Evolutionary conservation across 2,113 vertebrate genomes (phyloP), one percentile per base, ranked within the genome.

Genomic region (Candoia aspera): DNA sequence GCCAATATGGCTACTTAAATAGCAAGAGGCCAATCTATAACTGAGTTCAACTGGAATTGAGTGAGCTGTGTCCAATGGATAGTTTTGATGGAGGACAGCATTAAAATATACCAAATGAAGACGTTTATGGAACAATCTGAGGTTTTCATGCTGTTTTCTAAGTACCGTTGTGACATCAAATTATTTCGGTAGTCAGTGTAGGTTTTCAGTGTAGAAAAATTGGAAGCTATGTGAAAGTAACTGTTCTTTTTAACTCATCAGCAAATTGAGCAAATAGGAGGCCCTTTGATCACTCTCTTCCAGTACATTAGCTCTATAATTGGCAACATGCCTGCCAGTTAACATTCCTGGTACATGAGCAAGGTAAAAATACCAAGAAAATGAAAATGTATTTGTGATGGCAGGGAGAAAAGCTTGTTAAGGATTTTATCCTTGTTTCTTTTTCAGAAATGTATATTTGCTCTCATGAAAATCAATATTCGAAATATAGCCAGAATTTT

Each of bases 181-280:
- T 0, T 83, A 55, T 91, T 88, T 89, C 86, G 26, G 88, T 62
- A 88, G 60, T 92, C 2, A 85, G 54, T 53, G 59, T 1, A 37
- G 12, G 42, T 91, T 88, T 64, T 83, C 87, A 46, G 8, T 87
- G 11, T 4, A 49, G 19, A 84, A 92, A 21, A 93, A 87, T 10
- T 0, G 92, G 59, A 11, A 91, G 59, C 4, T 29, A 59, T 79
- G 5, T 90, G 87, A 5, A 88, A 79, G 2, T 42, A 60, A 9
- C 4, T 92, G 15, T 89, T 91, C 2, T 91, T 89, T 85, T 90
- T 87, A 64, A 62, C 21, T 89, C 92, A 90, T 57, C 21, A 2
- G 84, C 3, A 87, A 89, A 1, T 90, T 90, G 90, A 46, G 89
- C 64, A 46, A 92, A 91, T 17, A 0, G 49, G 24, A 49, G 8